Evolutionary conservation across 2,888 invertebrate genomes (phyloP), one percentile per base, ranked within the genome.

Genomic region (Eretmocerus hayati): DNA sequence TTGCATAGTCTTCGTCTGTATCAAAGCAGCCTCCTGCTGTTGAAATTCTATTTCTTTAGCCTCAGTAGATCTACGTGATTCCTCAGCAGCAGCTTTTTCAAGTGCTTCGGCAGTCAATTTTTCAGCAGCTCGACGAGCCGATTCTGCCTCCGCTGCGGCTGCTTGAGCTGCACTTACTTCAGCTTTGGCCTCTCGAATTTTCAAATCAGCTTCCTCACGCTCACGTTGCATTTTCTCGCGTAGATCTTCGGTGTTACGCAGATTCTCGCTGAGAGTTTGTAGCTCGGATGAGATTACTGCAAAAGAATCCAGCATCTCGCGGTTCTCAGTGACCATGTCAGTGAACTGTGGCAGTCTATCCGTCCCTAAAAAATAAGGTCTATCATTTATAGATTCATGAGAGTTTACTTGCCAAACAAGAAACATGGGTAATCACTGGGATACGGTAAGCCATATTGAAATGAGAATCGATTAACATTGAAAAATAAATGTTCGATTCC

Each of bases 291-390:
- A 75, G 57, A 80, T 80, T 32, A 76, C 75, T 20, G 74, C 74
- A 60, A 82, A 84, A 1, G 83, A 83, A 56, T 83, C 81, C 36
- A 84, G 63, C 75, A 84, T 79, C 59, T 84, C 83, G 35, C 76
- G 75, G 63, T 82, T 83, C 59, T 81, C 81, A 22, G 74, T 73
- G 20, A 81, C 67, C 1, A 84, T 75, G 53, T 76, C 72, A 41
- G 74, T 73, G 48, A 79, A 74, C 57, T 78, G 75, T 3, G 71
- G 72, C 6, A 74, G 58, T 51, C 70, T 62, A 20, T 74, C 72
- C 8, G 72, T 72, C 18, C 69, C 74, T 74, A 47, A 46, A 55
- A 51, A 47, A 50, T 11, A 26, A 1, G 8, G 26, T 26, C 8
- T 9, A 9, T 26, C 26, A 26, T 26, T 11, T 26, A 6, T n/a